A percentile compares a stretch with the other conserved stretches of the same genome.
Conservation (phyloP, 2,113 vertebrate genomes). For the Nesogale talazaci region DNA sequence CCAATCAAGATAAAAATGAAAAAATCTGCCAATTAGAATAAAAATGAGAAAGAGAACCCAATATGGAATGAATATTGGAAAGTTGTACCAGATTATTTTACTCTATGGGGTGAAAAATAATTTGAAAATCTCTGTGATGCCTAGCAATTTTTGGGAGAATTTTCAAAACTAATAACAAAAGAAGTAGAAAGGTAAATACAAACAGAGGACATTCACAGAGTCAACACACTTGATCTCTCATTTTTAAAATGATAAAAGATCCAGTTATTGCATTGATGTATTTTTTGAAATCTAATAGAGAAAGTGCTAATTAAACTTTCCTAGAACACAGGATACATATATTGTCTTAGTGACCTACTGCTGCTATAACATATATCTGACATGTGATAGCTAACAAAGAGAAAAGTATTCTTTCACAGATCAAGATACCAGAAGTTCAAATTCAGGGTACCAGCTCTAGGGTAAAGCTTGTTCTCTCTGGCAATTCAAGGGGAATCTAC, state of each 20-base stretch:
- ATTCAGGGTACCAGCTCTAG: too few species aligned
- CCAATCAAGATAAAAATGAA: background rate
- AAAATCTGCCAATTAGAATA: background rate
- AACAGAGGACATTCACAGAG: background rate
- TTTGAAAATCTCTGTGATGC: slow-evolving; percentile 17
- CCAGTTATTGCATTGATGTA: background rate
- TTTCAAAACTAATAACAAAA: background rate
- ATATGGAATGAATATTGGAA: background rate
- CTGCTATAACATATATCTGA: too few species aligned
- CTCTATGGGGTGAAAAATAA: slow-evolving; percentile 6
- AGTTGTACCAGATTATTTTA: background rate
- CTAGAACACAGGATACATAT: background rate
- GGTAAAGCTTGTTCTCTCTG: too few species aligned
- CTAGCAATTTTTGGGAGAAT: background rate
- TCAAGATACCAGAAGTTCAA: too few species aligned
- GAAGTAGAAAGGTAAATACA: slow-evolving; percentile 29
- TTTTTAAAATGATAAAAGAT: background rate
- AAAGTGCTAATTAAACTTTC: slow-evolving; percentile 28
- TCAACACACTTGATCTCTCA: background rate
- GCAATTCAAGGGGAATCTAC: too few species aligned
- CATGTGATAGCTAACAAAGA: too few species aligned
- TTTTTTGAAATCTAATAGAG: slow-evolving; percentile 50
- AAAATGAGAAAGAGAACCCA: slow-evolving; percentile 5
- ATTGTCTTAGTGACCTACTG: too few species aligned
- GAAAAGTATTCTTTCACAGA: too few species aligned